phyloP scores from a whole-genome alignment of 1,140 invertebrate genomes.

The Dryas iulia region DNA sequence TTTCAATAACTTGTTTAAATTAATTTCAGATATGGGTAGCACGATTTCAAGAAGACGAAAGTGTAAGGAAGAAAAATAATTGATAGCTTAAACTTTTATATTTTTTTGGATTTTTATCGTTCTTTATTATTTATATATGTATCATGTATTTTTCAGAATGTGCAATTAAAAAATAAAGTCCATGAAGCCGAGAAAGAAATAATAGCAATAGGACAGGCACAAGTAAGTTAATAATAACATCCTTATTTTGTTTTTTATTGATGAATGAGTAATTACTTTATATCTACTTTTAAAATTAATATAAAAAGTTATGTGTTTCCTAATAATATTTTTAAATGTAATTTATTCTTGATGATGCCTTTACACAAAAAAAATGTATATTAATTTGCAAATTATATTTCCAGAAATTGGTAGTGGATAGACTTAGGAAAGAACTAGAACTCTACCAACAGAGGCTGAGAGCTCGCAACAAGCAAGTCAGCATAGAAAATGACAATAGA shows the following conservation, averaged over 20 bases:
- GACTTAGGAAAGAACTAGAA: slow-evolving; percentile 69
- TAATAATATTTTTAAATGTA: too few species aligned
- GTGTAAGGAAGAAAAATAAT: slow-evolving; percentile 69
- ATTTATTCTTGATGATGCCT: too few species aligned
- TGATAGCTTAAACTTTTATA: neutral
- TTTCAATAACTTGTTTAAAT: slow-evolving; percentile 5
- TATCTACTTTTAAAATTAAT: too few species aligned
- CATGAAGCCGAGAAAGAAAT: slow-evolving; percentile 80
- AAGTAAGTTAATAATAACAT: slow-evolving; percentile 64
- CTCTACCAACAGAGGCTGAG: slow-evolving; percentile 73
- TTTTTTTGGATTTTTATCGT: neutral
- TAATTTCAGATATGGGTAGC: slow-evolving; percentile 81
- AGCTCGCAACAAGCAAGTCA: slow-evolving; percentile 68
- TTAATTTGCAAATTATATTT: slow-evolving; percentile 36
- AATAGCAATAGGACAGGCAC: slow-evolving; percentile 76
- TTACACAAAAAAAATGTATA: too few species aligned
- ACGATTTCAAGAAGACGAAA: slow-evolving; percentile 82
- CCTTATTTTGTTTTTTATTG: neutral
- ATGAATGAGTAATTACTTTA: too few species aligned
- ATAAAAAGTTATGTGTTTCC: too few species aligned
- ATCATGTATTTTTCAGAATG: slow-evolving; percentile 62
- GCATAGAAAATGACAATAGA: slow-evolving; percentile 71
- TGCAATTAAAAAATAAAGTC: slow-evolving; percentile 75
- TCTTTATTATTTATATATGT: neutral
- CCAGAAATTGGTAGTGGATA: slow-evolving; percentile 74